These are phyloP conservation scores for Acrossocheilus fasciatus DNA, from an alignment of 2,797 vertebrate genomes.

Conservation along the genomic window DNA sequence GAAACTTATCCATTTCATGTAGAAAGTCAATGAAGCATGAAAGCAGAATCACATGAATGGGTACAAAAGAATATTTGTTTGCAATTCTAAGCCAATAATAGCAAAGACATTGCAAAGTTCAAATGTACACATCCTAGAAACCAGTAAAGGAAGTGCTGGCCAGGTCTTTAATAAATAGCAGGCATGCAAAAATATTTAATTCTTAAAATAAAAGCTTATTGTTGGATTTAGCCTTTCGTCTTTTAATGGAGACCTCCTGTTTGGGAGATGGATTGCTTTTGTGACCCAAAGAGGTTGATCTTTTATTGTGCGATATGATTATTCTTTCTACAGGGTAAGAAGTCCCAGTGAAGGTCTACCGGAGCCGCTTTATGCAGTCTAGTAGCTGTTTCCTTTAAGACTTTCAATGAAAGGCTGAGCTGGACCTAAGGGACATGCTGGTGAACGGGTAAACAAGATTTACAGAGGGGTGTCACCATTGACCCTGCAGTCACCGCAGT, in stretches of 20 bases:
- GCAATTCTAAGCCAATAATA: slow-evolving; percentile 53
- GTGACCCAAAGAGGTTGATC: slow-evolving; percentile 56
- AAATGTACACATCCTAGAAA: slow-evolving; percentile 57
- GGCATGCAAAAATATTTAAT: slow-evolving; percentile 48
- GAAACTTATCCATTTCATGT: slow-evolving; percentile 28
- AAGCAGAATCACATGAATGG: slow-evolving; percentile 51
- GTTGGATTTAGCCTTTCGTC: slow-evolving; percentile 66
- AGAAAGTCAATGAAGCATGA: not conserved
- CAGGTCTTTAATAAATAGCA: slow-evolving; percentile 63
- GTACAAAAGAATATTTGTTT: slow-evolving; percentile 54
- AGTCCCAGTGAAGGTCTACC: slow-evolving; percentile 37
- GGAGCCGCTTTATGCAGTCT: slow-evolving; percentile 14
- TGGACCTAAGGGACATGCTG: slow-evolving; percentile 23
- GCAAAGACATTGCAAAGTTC: slow-evolving; percentile 46
- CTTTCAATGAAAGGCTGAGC: slow-evolving; percentile 51
- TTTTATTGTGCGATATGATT: slow-evolving; percentile 54
- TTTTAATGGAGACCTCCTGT: slow-evolving; percentile 69
- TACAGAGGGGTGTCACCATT: not conserved
- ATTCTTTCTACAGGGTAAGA: slow-evolving; percentile 58
- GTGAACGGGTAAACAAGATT: slow-evolving; percentile 34
- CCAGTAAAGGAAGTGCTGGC: slow-evolving; percentile 56
- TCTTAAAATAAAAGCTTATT: slow-evolving; percentile 75
- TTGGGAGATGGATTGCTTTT: slow-evolving; percentile 71
- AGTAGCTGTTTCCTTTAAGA: slow-evolving; percentile 38
- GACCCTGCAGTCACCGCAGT: not conserved